Evolutionary conservation across 2,797 vertebrate genomes (phyloP).

Genomic region (Schizothorax lantsangensis): DNA sequence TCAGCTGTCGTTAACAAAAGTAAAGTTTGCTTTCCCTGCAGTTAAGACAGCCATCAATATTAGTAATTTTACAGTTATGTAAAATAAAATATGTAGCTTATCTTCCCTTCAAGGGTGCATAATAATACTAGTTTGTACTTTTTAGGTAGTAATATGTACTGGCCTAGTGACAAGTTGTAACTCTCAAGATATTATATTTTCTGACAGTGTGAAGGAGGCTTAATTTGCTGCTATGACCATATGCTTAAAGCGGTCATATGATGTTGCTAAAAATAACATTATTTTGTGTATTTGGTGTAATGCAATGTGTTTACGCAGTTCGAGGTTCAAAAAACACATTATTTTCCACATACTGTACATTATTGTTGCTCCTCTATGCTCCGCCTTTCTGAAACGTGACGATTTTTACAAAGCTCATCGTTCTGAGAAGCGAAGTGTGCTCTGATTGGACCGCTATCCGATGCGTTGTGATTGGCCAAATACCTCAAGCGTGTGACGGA

Average conservation of each 20-base stretch:
- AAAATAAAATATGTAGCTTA: neutral
- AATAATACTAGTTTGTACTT: neutral
- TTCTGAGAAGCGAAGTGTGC: no score
- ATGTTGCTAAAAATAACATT: no score
- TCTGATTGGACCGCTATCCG: no score
- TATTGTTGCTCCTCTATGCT: no score
- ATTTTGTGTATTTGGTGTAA: no score
- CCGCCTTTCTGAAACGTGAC: no score
- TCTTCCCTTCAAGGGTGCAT: neutral
- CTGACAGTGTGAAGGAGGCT: neutral
- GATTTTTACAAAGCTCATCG: no score
- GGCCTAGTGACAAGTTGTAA: neutral
- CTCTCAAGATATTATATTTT: neutral
- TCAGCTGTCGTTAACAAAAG: neutral
- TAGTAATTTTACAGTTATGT: neutral
- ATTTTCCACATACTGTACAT: no score
- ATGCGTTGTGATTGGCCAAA: no score
- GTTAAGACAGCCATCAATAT: neutral
- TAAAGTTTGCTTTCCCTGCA: neutral
- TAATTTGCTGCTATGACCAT: neutral
- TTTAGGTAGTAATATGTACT: neutral
- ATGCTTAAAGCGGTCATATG: neutral
- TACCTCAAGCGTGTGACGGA: no score
- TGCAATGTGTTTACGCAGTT: no score
- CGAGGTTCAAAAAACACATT: no score